Evolutionary conservation across 30 jellyfish, hydroid and myxozoan genomes (phyloP).

Genomic region (Sanderia malayensis): DNA sequence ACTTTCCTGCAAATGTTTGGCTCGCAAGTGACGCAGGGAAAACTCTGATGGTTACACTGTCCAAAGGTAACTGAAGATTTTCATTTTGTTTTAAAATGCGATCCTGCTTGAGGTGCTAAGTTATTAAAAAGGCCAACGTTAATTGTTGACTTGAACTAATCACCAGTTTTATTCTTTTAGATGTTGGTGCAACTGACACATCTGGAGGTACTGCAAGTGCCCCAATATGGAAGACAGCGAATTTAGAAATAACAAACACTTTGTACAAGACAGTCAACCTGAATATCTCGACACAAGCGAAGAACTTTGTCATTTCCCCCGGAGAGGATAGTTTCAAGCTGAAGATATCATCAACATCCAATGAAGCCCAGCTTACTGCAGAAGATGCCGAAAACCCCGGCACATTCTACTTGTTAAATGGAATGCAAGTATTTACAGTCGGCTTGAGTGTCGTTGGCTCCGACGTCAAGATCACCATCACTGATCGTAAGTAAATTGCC

Average conservation of each 20-base stretch:
- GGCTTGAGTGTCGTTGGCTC: conserved; percentile 72
- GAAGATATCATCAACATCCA: conserved; percentile 85
- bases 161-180: conserved; percentile 40
- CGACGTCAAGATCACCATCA: conserved; percentile 70
- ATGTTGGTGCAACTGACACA: conserved; percentile 82
- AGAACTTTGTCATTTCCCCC: conserved; percentile 72
- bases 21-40: conserved; percentile 94
- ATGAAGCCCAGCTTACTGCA: conserved; percentile 75
- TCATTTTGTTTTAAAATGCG: too few species aligned
- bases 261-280: conserved; percentile 74
- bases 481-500: conserved; percentile 86
- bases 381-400: conserved; percentile 93
- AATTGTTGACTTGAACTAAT: too few species aligned
- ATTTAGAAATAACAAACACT: conserved; percentile 67
- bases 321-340: conserved; percentile 70
- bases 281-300: conserved; percentile 71
- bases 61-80: too few species aligned
- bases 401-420: conserved; percentile 67
- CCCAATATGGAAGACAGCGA: conserved; percentile 94
- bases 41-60: conserved; percentile 52
- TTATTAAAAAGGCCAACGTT: too few species aligned
- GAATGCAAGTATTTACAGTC: conserved; percentile 61
- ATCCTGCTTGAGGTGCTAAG: too few species aligned
- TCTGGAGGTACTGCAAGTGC: conserved; percentile 88
- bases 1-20: conserved; percentile 95